A percentile compares a stretch with the other conserved stretches of the same genome.
phyloP scores from a whole-genome alignment of 1,140 invertebrate species.

The Aricia agestis region DNA sequence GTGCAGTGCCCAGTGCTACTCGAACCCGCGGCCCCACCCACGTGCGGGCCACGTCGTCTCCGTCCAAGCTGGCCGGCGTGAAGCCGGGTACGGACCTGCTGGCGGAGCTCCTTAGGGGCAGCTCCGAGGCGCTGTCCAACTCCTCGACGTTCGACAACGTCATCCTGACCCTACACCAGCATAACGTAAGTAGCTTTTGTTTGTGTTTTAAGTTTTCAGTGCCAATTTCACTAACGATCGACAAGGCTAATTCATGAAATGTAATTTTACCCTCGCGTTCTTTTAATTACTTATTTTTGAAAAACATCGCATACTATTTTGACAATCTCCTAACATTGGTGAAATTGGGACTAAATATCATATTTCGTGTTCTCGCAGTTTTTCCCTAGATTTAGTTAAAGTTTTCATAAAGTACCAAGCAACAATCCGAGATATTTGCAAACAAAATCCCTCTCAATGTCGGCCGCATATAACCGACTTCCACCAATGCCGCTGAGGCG shows the following conservation, averaged over 20 bases:
- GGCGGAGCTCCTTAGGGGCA: conserved; percentile 84
- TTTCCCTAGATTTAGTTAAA: not conserved
- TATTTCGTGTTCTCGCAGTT: not conserved
- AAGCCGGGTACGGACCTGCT: conserved; percentile 83
- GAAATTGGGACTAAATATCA: not conserved
- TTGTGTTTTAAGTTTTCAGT: not conserved
- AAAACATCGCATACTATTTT: too few relatives aligned
- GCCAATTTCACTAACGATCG: not conserved
- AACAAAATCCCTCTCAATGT: not conserved
- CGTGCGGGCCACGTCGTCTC: conserved; percentile 86
- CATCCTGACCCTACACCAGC: conserved; percentile 67
- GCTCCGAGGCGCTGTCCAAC: conserved; percentile 83
- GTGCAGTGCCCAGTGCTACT: conserved; percentile 41
- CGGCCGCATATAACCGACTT: not conserved
- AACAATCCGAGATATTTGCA: not conserved
- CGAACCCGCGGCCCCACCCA: conserved; percentile 71
- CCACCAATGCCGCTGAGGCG: not conserved
- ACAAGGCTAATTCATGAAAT: not conserved
- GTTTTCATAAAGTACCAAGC: not conserved
- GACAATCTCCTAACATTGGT: too few relatives aligned
- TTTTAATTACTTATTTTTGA: too few relatives aligned
- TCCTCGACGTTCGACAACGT: conserved; percentile 71
- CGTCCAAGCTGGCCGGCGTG: conserved; percentile 83
- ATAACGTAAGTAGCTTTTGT: conserved; percentile 42
- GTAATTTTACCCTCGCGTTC: not conserved